Base-by-base conservation (phyloP, 1,140 invertebrate species). In the Campoletis sonorensis region DNA sequence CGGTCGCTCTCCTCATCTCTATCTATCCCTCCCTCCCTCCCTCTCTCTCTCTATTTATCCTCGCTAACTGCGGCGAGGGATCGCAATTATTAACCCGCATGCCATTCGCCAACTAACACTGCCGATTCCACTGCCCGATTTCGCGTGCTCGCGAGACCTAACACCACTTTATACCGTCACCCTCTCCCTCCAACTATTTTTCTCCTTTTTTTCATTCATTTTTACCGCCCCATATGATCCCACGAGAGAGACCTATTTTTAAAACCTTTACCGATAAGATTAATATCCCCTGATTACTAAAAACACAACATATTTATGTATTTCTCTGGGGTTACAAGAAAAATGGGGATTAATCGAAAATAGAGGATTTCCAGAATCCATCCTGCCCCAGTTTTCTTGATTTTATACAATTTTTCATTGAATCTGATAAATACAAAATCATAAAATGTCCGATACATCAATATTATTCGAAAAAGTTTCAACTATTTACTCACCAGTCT, bases 61-160 rank as follows among this genome's bases (percentile, higher is more conserved):
- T 64, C 58, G 54, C 26, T 21, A 30, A 78, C 33, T 64, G 76
- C 58, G 76, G 33, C 76, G 40, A 78, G 76, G 76, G 76, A 78
- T 78, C 27, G 76, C 76, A 78, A 78, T 78, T 78, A 78, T 78
- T 78, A 78, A 82, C 45, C 75, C 77, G 70, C 77, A 82, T 78
- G 78, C 68, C 67, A 79, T 82, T 82, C 68, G 67, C 81, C 71
- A 79, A 82, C 81, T 82, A 82, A 79, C 81, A 37, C 68, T 78
- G 58, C 37, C 64, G 67, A 80, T 73, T 64, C 54, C n/a, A 78
- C 45, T 49, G 27, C 72, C 51, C 64, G 75, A 82, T 82, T 78
- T 79, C 68, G 54, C 67, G 71, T 61, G 75, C 76, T 79, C 76
- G 68, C 67, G 75, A 33, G n/a, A 33, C 61, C 75, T 30, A 33